Base-by-base conservation (phyloP, 2,888 invertebrate genomes). In the Dolichopus griseipennis region DNA sequence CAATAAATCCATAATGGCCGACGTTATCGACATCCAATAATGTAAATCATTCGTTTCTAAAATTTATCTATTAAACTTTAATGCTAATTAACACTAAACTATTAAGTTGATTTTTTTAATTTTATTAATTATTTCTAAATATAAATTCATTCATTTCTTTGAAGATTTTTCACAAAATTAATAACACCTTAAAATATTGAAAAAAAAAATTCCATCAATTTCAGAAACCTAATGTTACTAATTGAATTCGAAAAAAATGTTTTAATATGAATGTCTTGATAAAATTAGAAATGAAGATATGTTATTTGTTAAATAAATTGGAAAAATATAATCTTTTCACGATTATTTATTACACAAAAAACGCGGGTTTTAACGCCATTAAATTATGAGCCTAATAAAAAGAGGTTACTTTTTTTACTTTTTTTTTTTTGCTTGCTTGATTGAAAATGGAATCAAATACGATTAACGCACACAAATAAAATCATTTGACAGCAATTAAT, bases 1-100 rank as follows among this genome's bases (percentile, higher is more conserved):
- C 52, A 52, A n/a, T 18, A 52, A 52, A 52, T 52, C 52, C 52
- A 52, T 52, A 52, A 52, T 52, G 52, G 52, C 52, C 52, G 52
- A 52, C 52, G 52, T 52, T 52, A 18, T 52, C n/a, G 6, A 52
- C 15, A 18, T 52, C 15, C n/a, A 18, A 52, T 18, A 52, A 52
- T 52, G 52, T 52, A 18, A 52, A 52, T 52, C 15, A 15, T 52
- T 52, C n/a, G 52, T 18, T 52, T 52, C 4, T 52, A n/a, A 52
- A 18, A 4, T 52, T 52, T 52, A 52, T 52, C 15, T 52, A 52
- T 18, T 52, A 52, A 52, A 52, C 52, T 18, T 15, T 52, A n/a
- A 12, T 18, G 15, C 18, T 52, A 52, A 52, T 18, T 52, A 12
- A 6, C n/a, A n/a, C 52, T 52, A 52, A 52, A 18, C 12, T 37